phyloP scores from a whole-genome alignment of 2,113 vertebrate genomes.

The Pelecanus crispus region DNA sequence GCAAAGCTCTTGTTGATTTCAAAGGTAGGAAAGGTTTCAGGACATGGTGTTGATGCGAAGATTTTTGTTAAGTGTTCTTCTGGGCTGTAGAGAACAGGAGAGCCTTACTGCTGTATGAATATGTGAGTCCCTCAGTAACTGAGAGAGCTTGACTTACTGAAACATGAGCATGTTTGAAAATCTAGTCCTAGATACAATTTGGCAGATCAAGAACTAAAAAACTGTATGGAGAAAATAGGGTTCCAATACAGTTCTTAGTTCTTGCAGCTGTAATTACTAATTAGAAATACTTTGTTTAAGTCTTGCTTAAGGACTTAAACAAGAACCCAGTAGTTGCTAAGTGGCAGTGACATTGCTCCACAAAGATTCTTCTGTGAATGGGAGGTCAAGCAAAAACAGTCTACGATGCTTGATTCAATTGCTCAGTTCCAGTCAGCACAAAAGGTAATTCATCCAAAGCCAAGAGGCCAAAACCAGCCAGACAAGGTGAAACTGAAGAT shows the following conservation, averaged over 20 bases:
- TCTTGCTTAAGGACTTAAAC: neutral
- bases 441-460: neutral
- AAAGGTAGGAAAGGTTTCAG: neutral
- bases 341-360: neutral
- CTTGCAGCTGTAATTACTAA: neutral
- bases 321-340: neutral
- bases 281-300: neutral
- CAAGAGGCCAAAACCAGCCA: neutral
- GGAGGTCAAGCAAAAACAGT: neutral
- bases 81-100: neutral
- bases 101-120: neutral
- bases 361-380: neutral
- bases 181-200: neutral
- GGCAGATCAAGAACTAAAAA: neutral
- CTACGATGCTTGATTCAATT: neutral
- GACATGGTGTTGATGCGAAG: neutral
- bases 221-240: neutral
- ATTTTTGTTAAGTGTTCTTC: neutral
- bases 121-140: accelerated
- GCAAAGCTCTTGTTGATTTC: neutral
- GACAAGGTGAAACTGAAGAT: neutral
- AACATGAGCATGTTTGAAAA: accelerated
- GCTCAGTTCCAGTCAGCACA: neutral
- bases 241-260: neutral
- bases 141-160: neutral